Percentiles rank a stretch among this genome's conserved stretches.
These are phyloP conservation scores for Chaetoderma sp. DNA, from an alignment of 2,888 invertebrate species.

Conservation along the genomic window DNA sequence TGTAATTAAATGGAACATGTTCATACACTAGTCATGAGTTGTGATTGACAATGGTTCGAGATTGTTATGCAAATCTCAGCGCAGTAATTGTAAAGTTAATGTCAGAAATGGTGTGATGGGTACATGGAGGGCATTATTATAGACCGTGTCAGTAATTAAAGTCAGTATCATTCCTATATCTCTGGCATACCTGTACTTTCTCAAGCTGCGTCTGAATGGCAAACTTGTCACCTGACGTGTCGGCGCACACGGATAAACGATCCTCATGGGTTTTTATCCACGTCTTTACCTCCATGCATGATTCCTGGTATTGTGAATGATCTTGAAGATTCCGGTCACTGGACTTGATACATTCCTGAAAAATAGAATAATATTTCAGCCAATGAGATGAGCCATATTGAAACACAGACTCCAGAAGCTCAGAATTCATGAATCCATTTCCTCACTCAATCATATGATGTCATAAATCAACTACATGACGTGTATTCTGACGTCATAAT, in stretches of 20 bases:
- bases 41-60: too few relatives aligned
- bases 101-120: too few relatives aligned
- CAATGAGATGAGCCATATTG: background rate
- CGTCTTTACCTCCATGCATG: conserved; percentile 78
- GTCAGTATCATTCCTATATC: background rate
- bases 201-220: conserved; percentile 61
- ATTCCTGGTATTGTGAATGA: conserved; percentile 86
- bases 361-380: background rate
- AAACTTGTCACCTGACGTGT: conserved; percentile 74
- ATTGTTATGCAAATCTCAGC: too few relatives aligned
- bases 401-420: background rate
- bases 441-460: too few relatives aligned
- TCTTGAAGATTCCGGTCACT: conserved; percentile 85
- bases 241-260: conserved; percentile 88
- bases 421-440: background rate
- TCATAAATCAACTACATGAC: too few relatives aligned
- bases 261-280: conserved; percentile 87
- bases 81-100: too few relatives aligned
- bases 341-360: conserved; percentile 62
- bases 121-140: too few relatives aligned
- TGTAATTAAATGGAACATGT: too few relatives aligned
- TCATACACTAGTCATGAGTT: too few relatives aligned
- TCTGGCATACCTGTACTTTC: conserved; percentile 54
- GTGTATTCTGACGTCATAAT: too few relatives aligned
- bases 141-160: too few relatives aligned